Conservation (phyloP, 2,113 vertebrate species). For the Myrmecobius fasciatus region DNA sequence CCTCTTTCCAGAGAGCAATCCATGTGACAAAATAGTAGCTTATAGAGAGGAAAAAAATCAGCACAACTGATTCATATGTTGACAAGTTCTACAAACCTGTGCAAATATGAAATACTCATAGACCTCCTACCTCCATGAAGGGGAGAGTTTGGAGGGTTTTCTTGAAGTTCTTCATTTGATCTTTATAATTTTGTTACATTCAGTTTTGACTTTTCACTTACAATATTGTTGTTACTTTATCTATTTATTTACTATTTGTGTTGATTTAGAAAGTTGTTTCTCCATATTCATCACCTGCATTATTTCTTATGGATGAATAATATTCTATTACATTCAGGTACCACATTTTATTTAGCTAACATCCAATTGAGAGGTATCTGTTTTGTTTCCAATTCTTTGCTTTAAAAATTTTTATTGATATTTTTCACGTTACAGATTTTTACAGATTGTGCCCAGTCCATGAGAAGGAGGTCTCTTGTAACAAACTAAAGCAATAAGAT, state of each 20-base stretch:
- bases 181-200: background rate
- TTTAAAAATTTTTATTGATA: background rate
- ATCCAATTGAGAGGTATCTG: background rate
- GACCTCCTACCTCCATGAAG: background rate
- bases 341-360: background rate
- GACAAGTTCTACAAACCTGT: background rate
- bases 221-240: background rate
- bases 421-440: background rate
- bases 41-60: background rate
- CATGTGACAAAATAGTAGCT: background rate
- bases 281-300: background rate
- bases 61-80: background rate
- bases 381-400: background rate
- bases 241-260: background rate
- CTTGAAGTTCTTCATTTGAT: background rate
- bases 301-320: background rate
- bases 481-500: background rate
- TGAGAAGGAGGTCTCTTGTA: background rate
- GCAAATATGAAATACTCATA: background rate
- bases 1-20: background rate
- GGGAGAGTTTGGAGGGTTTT: background rate
- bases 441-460: background rate
- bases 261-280: background rate
- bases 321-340: background rate
- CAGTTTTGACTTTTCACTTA: background rate